A percentile compares a stretch with the other conserved stretches of the same genome.
Evolutionary conservation across 1,140 invertebrate genomes (phyloP).

Genomic region (Lysiphlebus fabarum): DNA sequence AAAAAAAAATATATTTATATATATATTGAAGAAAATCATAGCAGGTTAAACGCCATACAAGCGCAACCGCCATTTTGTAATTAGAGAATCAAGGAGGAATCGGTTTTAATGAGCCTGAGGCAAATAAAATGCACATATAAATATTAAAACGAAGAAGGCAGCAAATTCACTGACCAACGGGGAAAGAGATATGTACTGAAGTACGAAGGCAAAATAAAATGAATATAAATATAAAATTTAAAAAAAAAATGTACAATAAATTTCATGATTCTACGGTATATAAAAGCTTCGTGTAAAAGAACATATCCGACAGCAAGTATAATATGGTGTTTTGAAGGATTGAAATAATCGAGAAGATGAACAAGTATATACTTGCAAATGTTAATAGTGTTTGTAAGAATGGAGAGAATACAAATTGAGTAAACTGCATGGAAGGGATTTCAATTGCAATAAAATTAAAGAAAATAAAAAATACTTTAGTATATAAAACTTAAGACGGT

Average conservation of each 20-base stretch:
- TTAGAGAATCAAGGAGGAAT: slow-evolving; percentile 51
- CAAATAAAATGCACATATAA: slow-evolving; percentile 26
- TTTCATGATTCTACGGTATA: too few relatives aligned
- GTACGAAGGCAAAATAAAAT: slow-evolving; percentile 3
- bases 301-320: too few relatives aligned
- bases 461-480: too few relatives aligned
- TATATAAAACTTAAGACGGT: slow-evolving; percentile 29
- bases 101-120: slow-evolving; percentile 46
- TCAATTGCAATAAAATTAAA: slow-evolving; percentile 54
- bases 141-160: neutral
- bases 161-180: neutral
- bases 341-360: neutral
- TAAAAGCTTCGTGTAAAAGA: too few relatives aligned
- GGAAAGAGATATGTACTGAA: neutral
- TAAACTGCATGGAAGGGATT: slow-evolving; percentile 33
- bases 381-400: slow-evolving; percentile 12
- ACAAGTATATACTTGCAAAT: too few relatives aligned
- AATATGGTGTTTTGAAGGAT: too few relatives aligned
- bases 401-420: slow-evolving; percentile 15
- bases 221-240: too few relatives aligned
- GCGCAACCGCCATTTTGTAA: slow-evolving; percentile 51
- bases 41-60: slow-evolving; percentile 38
- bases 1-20: neutral
- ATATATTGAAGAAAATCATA: slow-evolving; percentile 13
- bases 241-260: too few relatives aligned